Evolutionary conservation across 2,888 invertebrate genomes (phyloP).

Genomic region (Nemotelus pantherinus): DNA sequence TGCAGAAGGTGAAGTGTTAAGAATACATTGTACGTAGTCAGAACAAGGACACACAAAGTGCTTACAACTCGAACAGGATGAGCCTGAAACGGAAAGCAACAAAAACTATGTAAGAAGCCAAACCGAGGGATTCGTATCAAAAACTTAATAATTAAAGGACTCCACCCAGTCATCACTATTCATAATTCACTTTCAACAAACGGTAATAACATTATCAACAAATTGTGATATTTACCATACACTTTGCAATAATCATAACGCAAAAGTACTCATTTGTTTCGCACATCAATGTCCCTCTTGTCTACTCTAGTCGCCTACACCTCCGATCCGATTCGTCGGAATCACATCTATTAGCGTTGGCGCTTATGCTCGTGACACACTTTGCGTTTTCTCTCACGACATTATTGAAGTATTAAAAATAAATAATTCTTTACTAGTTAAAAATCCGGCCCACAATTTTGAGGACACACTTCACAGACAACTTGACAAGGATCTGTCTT

Average conservation of each 20-base stretch:
- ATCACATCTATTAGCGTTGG: constrained; percentile 2
- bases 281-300: constrained; percentile 31
- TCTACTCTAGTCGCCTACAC: constrained; percentile 1
- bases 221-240: constrained; percentile 18
- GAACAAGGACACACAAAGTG: constrained; percentile 67
- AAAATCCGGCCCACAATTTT: constrained; percentile 19
- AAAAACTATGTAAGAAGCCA: no score
- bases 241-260: constrained; percentile 42
- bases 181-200: not conserved
- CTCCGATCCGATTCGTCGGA: constrained; percentile 4
- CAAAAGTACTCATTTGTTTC: constrained; percentile 11
- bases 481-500: constrained; percentile 32
- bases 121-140: not conserved
- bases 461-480: not conserved
- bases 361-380: constrained; percentile 15
- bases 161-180: not conserved
- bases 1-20: constrained; percentile 70
- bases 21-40: constrained; percentile 73
- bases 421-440: constrained; percentile 31
- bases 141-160: not conserved
- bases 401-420: constrained; percentile 21
- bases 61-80: constrained; percentile 34
- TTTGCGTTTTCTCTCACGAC: constrained; percentile 28
- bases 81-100: constrained; percentile 17
- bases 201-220: no score